Conservation (phyloP, 2,797 vertebrate genomes). For the Octomys mimax region DNA sequence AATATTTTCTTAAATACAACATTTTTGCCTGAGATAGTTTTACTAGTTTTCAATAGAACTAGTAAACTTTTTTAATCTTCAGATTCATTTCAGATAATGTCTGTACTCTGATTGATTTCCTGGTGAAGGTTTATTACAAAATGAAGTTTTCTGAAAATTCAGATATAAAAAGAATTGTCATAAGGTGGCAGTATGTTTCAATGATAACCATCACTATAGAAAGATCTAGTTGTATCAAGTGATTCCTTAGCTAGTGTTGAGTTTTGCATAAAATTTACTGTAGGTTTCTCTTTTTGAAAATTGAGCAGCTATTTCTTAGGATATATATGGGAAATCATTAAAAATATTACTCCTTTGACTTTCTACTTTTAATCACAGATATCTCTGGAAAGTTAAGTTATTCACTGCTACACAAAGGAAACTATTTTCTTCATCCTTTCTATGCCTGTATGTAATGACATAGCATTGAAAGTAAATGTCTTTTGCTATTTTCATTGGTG, state of each 20-base stretch:
- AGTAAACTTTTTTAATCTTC: not conserved
- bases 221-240: not conserved
- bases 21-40: not conserved
- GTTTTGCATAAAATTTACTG: not conserved
- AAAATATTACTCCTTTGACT: not conserved
- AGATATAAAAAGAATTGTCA: constrained; percentile 79
- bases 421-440: not conserved
- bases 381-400: not conserved
- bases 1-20: not conserved
- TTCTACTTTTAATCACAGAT: not conserved
- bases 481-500: not conserved
- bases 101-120: not conserved
- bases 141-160: constrained; percentile 56
- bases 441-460: not conserved
- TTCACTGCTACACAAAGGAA: not conserved
- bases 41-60: not conserved
- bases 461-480: not conserved
- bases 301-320: constrained; percentile 60
- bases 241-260: not conserved
- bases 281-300: not conserved
- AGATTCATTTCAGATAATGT: constrained; percentile 7
- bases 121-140: constrained; percentile 35
- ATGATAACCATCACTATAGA: constrained; percentile 30
- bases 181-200: constrained; percentile 81
- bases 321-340: not conserved